phyloP scores from a whole-genome alignment of 1,140 invertebrate species.

The Drosophila elegans region DNA sequence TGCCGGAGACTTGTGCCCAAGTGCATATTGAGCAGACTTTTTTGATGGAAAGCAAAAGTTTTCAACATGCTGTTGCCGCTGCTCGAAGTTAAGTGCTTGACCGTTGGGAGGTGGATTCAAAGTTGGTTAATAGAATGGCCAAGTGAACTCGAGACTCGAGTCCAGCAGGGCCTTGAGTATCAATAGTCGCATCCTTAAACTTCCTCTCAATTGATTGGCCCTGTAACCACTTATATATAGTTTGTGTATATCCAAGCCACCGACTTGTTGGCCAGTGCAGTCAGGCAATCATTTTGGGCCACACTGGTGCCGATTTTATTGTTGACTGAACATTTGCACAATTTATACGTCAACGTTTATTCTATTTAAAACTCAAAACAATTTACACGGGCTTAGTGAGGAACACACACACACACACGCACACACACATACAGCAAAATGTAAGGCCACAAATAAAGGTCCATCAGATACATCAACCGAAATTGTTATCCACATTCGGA shows the following conservation, averaged over 20 bases:
- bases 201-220: conserved; percentile 29
- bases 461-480: conserved; percentile 68
- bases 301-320: conserved; percentile 57
- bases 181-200: conserved; percentile 37
- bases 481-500: conserved; percentile 70
- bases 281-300: conserved; percentile 69
- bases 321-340: conserved; percentile 77
- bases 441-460: conserved; percentile 47
- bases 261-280: conserved; percentile 60
- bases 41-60: conserved; percentile 76
- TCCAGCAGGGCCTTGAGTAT: conserved; percentile 26
- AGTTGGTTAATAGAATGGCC: conserved; percentile 44
- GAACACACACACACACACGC: conserved; percentile 16
- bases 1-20: conserved; percentile 57
- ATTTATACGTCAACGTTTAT: conserved; percentile 80
- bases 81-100: conserved; percentile 56
- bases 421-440: conserved; percentile 2
- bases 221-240: not conserved
- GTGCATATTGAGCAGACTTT: conserved; percentile 57
- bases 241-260: conserved; percentile 4
- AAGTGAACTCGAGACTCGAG: conserved; percentile 37
- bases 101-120: conserved; percentile 29
- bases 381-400: conserved; percentile 67
- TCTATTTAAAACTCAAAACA: conserved; percentile 79
- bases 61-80: conserved; percentile 44